These are phyloP conservation scores for Garra rufa DNA, from an alignment of 2,113 vertebrate genomes.

Conservation along the genomic window DNA sequence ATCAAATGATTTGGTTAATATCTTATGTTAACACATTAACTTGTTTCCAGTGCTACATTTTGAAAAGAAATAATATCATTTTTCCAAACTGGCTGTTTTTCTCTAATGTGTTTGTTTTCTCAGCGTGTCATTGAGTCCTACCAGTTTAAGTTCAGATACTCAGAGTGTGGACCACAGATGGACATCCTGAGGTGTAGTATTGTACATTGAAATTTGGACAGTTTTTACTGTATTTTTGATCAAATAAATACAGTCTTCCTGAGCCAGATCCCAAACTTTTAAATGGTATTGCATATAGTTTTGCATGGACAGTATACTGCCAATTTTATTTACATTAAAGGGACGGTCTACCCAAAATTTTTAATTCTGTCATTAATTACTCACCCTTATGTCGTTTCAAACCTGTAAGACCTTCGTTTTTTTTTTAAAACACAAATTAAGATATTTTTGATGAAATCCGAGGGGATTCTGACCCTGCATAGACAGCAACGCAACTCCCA, in stretches of 20 bases:
- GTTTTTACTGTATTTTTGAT: background rate
- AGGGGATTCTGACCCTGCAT: no score
- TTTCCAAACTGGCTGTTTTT: background rate
- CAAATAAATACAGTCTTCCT: background rate
- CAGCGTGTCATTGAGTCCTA: slow-evolving; percentile 93
- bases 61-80: background rate
- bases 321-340: background rate
- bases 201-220: background rate
- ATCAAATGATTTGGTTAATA: no score
- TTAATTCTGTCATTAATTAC: no score
- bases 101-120: slow-evolving; percentile 56
- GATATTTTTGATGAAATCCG: no score
- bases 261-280: background rate
- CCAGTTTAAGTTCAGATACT: slow-evolving; percentile 95
- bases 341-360: no score
- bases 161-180: slow-evolving; percentile 80
- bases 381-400: no score
- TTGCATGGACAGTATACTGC: background rate
- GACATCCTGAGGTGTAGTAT: slow-evolving; percentile 73
- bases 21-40: no score
- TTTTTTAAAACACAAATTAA: no score
- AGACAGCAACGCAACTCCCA: no score
- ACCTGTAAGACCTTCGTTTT: no score
- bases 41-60: background rate
- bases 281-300: background rate